Evolutionary conservation across 2,797 vertebrate genomes (phyloP), one percentile per base, ranked within the genome.

Genomic region (Chaetodon trifasciatus): DNA sequence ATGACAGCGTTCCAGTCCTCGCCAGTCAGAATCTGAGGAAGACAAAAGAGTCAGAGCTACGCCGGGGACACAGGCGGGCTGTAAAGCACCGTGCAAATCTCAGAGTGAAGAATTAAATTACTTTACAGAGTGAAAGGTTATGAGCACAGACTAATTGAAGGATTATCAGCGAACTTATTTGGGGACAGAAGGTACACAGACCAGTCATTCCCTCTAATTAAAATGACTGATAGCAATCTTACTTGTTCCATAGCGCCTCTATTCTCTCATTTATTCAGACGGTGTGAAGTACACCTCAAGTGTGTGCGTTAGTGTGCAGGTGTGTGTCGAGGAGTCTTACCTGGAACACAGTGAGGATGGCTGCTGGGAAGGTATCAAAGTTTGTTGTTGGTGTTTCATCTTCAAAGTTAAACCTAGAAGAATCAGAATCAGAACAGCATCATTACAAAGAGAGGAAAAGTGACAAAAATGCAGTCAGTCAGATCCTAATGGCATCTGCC

Each of bases 1-100:
- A 99, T 99, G 69, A 99, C 98, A 0, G 96, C 97, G 0, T 99
- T 99, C 98, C 98, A 99, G 94, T 99, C 98, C 67, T 99, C 98
- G 1, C 98, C 98, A 0, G 98, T 99, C 88, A 99, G 95, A 91
- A 99, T 98, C 98, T 99, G 91, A 55, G 61, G 5, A 42, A 70
- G 70, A 82, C 65, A 74, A 70, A 53, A 72, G 62, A 78, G 65
- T 28, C 60, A 17, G 50, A 63, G 50, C 7, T 13, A 68, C 6
- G 23, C 39, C 9, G 1, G 42, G 37, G 65, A 82, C 23, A 7
- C 21, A 0, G 24, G 57, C 10, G 9, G 57, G 53, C 70, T 66
- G 67, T 40, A 74, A 83, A 28, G 63, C 44, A 66, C 47, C 2
- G 42, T 69, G 47, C 77, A 70, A 68, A 71, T 74, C 67, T 69